Evolutionary conservation across 1,140 invertebrate genomes (phyloP), one percentile per base, ranked within the genome.

Genomic region (Goniozus legneri): DNA sequence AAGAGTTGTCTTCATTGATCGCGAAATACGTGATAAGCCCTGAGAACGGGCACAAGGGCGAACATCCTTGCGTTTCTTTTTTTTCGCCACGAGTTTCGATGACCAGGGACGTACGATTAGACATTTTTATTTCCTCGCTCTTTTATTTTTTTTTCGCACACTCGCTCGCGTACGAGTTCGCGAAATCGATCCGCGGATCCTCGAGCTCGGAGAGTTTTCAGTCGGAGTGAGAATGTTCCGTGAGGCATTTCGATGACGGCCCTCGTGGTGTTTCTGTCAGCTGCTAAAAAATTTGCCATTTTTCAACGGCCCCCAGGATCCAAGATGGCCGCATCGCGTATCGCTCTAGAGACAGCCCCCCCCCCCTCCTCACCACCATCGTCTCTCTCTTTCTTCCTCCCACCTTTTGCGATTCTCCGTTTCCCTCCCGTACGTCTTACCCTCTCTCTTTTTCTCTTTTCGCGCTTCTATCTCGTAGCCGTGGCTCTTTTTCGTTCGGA

Each of bases 271-370:
- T 59, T n/a, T 61, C 60, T 65, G 62, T 66, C 60, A 61, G 58
- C 53, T 48, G 49, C 44, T 38, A 21, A 39, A 42, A 48, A 46
- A 60, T 60, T 56, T 37, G 52, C 53, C 56, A 55, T 60, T 67
- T 68, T 69, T 64, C 52, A 60, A 65, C 65, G 64, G 58, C 51
- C 52, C 48, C 54, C 58, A 63, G 59, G 60, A 71, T 71, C 47
- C 69, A 72, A 72, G 59, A 72, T 72, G 69, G 69, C 69, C 55
- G 67, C 31, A n/a, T 39, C 24, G 52, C 57, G 49, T 58, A 50
- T 58, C 56, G 58, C 41, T 24, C 57, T 55, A 63, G 57, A 62
- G 49, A 61, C 55, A 10, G 10, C 15, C 16, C 34, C 15, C 18
- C 16, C 8, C 47, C 41, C 49, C 44, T 50, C 37, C 20, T 15